Evolutionary conservation across 2,113 vertebrate genomes (phyloP), one percentile per base, ranked within the genome.

Genomic region (Prionailurus bengalensis): DNA sequence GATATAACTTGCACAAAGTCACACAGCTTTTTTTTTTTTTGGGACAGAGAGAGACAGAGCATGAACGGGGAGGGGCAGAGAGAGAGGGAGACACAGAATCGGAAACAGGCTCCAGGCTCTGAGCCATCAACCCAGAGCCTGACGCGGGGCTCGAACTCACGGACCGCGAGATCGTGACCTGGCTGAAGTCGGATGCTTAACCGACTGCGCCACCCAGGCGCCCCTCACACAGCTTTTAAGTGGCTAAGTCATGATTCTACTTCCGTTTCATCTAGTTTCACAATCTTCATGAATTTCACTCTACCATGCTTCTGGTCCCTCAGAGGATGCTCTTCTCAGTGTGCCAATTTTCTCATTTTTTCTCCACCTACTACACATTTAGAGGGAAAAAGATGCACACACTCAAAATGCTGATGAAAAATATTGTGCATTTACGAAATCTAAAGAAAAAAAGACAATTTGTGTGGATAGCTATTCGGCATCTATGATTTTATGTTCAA

Each of bases 371-470:
- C 6, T 94, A 76, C 13, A n/a, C 14, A 55, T 42, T 73, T 79
- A 74, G 82, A 65, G 27, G 73, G 5, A 80, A 74, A 93, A 58
- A 79, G 25, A 58, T 55, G 10, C 15, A 74, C 31, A 68, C 14
- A 58, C n/a, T 58, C 42, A 81, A 95, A 93, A 63, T 61, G 4
- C 68, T 74, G 7, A 65, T 91, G 58, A 48, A 87, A 94, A 84
- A 83, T 45, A 92, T 12, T 91, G 55, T 80, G 51, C 74, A 91
- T 70, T 91, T 10, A 89, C 33, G 42, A 91, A 27, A 80, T 90
- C 10, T 91, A 74, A 96, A 81, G 55, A 51, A 58, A 78, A 78
- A 63, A 53, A 53, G 61, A 63, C 3, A 71, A 27, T 17, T n/a
- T 39, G 7, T n/a, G 19, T 58, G 14, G 48, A 29, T 7, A 55